Percentiles rank a stretch among this genome's conserved stretches.
Evolutionary conservation across 2,888 invertebrate species (phyloP).

Genomic region (Belgica antarctica): DNA sequence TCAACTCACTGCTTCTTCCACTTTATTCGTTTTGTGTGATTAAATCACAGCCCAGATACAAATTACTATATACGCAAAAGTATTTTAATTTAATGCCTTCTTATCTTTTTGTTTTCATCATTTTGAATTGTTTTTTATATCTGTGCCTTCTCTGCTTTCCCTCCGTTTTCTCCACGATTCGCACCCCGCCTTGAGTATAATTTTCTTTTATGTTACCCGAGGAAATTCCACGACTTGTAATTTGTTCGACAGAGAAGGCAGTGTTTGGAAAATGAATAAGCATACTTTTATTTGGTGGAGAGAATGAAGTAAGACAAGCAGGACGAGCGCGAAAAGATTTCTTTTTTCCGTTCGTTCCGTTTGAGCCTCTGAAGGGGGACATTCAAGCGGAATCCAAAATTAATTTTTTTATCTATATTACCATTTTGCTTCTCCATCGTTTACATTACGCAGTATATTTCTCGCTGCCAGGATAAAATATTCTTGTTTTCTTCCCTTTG

Average conservation of each 20-base stretch:
- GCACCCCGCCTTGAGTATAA: constrained; percentile 17
- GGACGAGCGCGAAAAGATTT: neutral
- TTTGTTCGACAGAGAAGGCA: constrained; percentile 26
- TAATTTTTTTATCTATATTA: constrained; percentile 39
- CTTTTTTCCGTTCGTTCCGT: neutral
- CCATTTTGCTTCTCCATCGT: constrained; percentile 16
- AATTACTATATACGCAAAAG: constrained; percentile 41
- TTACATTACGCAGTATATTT: constrained; percentile 24
- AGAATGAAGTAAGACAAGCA: too few relatives aligned
- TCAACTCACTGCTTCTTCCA: constrained; percentile 23
- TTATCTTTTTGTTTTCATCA: constrained; percentile 40
- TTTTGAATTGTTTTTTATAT: constrained; percentile 42
- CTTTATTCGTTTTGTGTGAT: constrained; percentile 32
- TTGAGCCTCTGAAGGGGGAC: constrained; percentile 6
- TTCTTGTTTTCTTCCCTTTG: neutral
- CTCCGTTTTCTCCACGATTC: too few relatives aligned
- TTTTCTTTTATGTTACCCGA: constrained; percentile 39
- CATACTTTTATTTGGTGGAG: constrained; percentile 17
- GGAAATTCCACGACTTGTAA: constrained; percentile 39
- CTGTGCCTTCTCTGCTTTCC: neutral
- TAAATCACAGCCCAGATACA: constrained; percentile 41
- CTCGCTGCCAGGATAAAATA: constrained; percentile 18
- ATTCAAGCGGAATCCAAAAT: constrained; percentile 33
- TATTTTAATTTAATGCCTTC: constrained; percentile 43
- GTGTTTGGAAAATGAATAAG: neutral